Base-by-base conservation (phyloP, 2,113 vertebrate species). In the Anser cygnoides region DNA sequence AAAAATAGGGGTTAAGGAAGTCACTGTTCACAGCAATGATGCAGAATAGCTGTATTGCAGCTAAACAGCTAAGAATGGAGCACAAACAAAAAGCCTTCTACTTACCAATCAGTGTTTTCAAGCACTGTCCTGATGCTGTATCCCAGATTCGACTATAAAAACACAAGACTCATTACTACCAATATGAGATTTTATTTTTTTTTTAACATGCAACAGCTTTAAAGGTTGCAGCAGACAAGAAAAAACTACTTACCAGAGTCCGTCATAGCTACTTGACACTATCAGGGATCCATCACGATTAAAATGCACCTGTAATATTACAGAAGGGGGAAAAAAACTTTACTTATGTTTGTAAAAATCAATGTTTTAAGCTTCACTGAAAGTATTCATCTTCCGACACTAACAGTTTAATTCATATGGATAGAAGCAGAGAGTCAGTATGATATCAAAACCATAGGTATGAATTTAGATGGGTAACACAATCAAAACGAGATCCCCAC, bases 101-200 rank as follows among this genome's bases (percentile, higher is more conserved):
- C 98, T 99, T 96, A 99, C 99, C 99, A 25, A 99, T 99, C 90
- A 99, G 98, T 2, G 99, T 99, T 98, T 99, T 99, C 97, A 99
- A 98, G 97, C 99, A 99, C 98, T 99, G 99, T 15, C 99, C 99
- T 2, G 99, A 99, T 6, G 99, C 99, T 1, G 99, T 99, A 97
- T 99, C 99, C 99, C 99, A 99, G 97, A 99, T 99, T 86, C 99
- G 99, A 91, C 99, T 99, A 82, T 90, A 74, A 63, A 77, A 86
- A 33, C 44, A 92, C 8, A 2, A 50, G 23, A 89, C 26, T 33
- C 15, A 41, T 28, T 55, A 88, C 31, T 78, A 21, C 7, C 49
- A 61, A 58, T 15, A 37, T 10, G 78, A 68, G 31, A 49, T 43
- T 37, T 26, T 18, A 17, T 44, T 62, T 52, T 41, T 22, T 3